These are phyloP conservation scores for Odontothrips loti DNA, from an alignment of 2,888 invertebrate species.

Conservation along the genomic window DNA sequence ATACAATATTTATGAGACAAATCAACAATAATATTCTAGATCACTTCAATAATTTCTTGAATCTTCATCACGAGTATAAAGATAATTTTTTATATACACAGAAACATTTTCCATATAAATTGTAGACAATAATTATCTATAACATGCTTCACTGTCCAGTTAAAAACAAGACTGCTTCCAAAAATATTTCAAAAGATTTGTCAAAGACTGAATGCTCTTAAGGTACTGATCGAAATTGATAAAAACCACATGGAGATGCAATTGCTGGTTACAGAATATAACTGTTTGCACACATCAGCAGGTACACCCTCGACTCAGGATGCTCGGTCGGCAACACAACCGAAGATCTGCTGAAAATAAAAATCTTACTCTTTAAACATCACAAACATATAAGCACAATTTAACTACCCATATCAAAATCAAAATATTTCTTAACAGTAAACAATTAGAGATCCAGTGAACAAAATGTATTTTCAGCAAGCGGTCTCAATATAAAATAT, in stretches of 20 bases:
- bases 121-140: background rate
- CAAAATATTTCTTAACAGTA: background rate
- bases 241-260: background rate
- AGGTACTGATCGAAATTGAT: background rate
- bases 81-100: constrained; percentile 22
- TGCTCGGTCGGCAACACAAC: background rate
- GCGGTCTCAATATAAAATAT: constrained; percentile 4
- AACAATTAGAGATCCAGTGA: constrained; percentile 9
- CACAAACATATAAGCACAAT: background rate
- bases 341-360: background rate
- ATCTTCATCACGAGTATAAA: background rate
- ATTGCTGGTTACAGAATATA: background rate
- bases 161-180: constrained; percentile 10
- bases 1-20: constrained; percentile 21
- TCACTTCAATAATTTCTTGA: constrained; percentile 4
- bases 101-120: constrained; percentile 17
- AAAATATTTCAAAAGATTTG: constrained; percentile 9
- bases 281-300: background rate
- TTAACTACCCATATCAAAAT: background rate
- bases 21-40: constrained; percentile 25
- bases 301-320: background rate
- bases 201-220: background rate
- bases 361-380: background rate
- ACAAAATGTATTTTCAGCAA: background rate
- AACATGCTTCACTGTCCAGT: background rate